Base-by-base conservation (phyloP, 2,797 vertebrate genomes). In the Streptopelia turtur region DNA sequence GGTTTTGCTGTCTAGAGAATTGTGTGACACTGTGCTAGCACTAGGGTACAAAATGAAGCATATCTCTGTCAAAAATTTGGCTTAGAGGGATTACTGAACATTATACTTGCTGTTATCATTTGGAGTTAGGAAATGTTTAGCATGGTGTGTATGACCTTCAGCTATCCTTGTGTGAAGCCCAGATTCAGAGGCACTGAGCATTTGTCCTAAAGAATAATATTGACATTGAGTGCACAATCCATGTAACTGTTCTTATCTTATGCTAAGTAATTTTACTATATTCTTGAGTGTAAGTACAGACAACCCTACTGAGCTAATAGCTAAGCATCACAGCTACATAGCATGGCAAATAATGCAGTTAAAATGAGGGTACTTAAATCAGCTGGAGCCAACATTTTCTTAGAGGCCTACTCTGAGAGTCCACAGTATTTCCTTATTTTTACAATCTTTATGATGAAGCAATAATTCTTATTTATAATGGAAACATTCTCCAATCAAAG, bases 31-130 rank as follows among this genome's bases (percentile, higher is more conserved):
- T 33, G 39, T 31, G 22, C 30, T 60, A 49, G 43, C 47, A 4
- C 53, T 41, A 53, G 28, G 75, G 28, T 10, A 22, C 28, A 63
- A 10, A 70, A 57, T 3, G 16, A 37, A 74, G 63, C 23, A 2
- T 15, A 24, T 57, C 49, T 77, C 60, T 77, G 81, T 49, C 68
- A 30, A 3, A 76, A 31, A 14, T 5, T 16, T 76, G 77, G 23
- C 28, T 82, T 55, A 10, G 74, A 72, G 86, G 92, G 55, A 30
- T 66, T 55, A 5, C 49, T 69, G 79, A 65, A 22, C 72, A 59
- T 71, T 30, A 56, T 6, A 1, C 27, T 81, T 0, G 0, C 63
- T 41, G 1, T 11, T 86, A 39, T 70, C 17, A 3, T 50, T 53
- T 47, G 17, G 55, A 66, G 47, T 72, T 56, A 39, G 50, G 83